These are phyloP conservation scores for Chelmon rostratus DNA, from an alignment of 2,797 vertebrate species.

Conservation along the genomic window DNA sequence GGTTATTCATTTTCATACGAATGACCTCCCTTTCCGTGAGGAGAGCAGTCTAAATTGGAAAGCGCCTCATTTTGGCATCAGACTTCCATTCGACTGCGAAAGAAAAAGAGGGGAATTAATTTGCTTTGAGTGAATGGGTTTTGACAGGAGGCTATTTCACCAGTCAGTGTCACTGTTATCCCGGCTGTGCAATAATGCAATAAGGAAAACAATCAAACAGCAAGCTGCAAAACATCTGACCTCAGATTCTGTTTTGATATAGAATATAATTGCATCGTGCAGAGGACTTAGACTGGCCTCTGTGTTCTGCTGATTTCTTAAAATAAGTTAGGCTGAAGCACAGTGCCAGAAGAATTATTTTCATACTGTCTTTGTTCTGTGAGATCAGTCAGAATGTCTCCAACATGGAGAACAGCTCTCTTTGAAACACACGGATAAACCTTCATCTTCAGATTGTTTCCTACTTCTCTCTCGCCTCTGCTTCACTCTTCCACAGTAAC, in stretches of 20 bases:
- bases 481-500: constrained; percentile 22
- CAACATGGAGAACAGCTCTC: constrained; percentile 54
- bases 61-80: constrained; percentile 64
- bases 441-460: constrained; percentile 65
- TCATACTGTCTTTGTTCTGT: constrained; percentile 72
- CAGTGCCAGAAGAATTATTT: constrained; percentile 64
- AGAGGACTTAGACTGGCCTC: constrained; percentile 52
- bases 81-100: constrained; percentile 63
- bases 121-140: constrained; percentile 71
- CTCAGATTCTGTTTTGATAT: constrained; percentile 67
- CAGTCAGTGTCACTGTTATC: constrained; percentile 68
- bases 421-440: constrained; percentile 72
- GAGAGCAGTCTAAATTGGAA: constrained; percentile 64
- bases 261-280: constrained; percentile 61
- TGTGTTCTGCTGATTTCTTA: constrained; percentile 73
- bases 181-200: constrained; percentile 61
- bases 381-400: constrained; percentile 74
- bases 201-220: constrained; percentile 74
- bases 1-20: constrained; percentile 64
- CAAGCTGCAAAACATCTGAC: constrained; percentile 66
- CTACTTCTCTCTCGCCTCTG: constrained; percentile 34
- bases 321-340: constrained; percentile 68
- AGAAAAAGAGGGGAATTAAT: constrained; percentile 67
- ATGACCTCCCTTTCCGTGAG: constrained; percentile 51
- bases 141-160: constrained; percentile 71